phyloP scores from a whole-genome alignment of 2,888 invertebrate species.

The Hoplodrina blanda region DNA sequence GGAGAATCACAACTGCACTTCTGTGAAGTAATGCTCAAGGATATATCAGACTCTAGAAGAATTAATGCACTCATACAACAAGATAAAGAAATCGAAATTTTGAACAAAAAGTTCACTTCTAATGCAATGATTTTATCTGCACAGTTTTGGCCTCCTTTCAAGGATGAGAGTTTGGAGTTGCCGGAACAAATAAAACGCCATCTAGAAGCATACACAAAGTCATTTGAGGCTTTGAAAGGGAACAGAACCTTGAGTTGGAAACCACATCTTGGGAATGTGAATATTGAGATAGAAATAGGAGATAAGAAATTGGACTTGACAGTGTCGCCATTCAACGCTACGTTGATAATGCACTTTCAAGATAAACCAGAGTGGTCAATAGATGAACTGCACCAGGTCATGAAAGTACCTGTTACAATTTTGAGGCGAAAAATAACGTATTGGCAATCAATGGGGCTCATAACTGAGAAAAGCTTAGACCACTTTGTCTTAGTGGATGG shows the following conservation, averaged over 20 bases:
- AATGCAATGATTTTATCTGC: slow-evolving; percentile 98
- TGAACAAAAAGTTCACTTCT: slow-evolving; percentile 82
- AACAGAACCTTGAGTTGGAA: slow-evolving; percentile 98
- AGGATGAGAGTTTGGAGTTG: slow-evolving; percentile 97
- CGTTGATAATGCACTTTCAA: slow-evolving; percentile 98
- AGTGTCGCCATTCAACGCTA: slow-evolving; percentile 98
- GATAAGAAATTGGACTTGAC: slow-evolving; percentile 94
- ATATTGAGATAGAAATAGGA: slow-evolving; percentile 96
- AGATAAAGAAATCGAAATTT: slow-evolving; percentile 90
- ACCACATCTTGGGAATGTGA: slow-evolving; percentile 97
- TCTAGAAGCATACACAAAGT: slow-evolving; percentile 96
- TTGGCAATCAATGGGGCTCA: slow-evolving; percentile 98
- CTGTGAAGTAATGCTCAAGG: slow-evolving; percentile 99
- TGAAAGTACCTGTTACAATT: slow-evolving; percentile 96
- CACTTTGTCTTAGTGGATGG: slow-evolving; percentile 93
- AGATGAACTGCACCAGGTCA: slow-evolving; percentile 95
- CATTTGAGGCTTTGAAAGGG: slow-evolving; percentile 97
- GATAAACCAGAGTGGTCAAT: slow-evolving; percentile 96
- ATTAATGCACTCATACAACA: slow-evolving; percentile 96
- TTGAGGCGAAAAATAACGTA: slow-evolving; percentile 96
- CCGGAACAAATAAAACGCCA: slow-evolving; percentile 95
- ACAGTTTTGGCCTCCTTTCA: slow-evolving; percentile 99
- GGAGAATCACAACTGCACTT: slow-evolving; percentile 98
- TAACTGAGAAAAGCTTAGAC: slow-evolving; percentile 94
- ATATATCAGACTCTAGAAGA: slow-evolving; percentile 98